Evolutionary conservation across 92 coral and sea anemone species (phyloP), one percentile per base, ranked within the genome.

Genomic region (Siderastrea siderea): DNA sequence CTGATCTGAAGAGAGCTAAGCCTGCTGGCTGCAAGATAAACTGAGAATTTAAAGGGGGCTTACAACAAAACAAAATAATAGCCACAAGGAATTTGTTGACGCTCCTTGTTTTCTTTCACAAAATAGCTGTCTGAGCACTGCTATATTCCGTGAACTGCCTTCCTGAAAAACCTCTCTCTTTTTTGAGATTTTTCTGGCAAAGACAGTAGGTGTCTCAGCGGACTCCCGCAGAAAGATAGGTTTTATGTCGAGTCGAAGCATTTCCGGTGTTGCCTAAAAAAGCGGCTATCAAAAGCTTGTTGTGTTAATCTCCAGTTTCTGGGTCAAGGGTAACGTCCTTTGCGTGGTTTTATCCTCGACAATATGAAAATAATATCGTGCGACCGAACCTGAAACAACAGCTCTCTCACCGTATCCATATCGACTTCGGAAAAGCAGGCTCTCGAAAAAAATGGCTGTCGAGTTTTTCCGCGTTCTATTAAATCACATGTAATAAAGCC

Each of bases 261-360:
- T 13, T 69, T 82, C 86, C 86, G 86, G 86, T 17, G 57, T 70
- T 44, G 7, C 47, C 12, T 4, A 47, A 70, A 70, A 82, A 71
- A 65, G 51, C 50, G 14, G 7, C 19, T 11, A 54, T 67, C 7
- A 70, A 69, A 59, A 44, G 47, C 58, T 4, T 58, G 9, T 45
- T 68, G 76, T 54, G 2, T 45, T 16, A 15, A 3, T 57, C 85
- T 81, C 68, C 52, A n/a, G 12, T 82, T 57, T 55, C 78, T 69
- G 3, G 68, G 74, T 49, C 58, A 66, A 58, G 86, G 86, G 74
- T 50, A 71, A 46, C 44, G 15, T 6, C 1, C 68, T 3, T 57
- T 69, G 53, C 68, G 47, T 54, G 76, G 68, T 55, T 9, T 14
- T 69, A 70, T 82, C 77, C 77, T 8, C 16, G 26, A 5, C 6